Percentiles rank a stretch among this genome's conserved stretches.
These are phyloP conservation scores for Silvanus unidentatus DNA, from an alignment of 2,888 invertebrate genomes.

Conservation along the genomic window DNA sequence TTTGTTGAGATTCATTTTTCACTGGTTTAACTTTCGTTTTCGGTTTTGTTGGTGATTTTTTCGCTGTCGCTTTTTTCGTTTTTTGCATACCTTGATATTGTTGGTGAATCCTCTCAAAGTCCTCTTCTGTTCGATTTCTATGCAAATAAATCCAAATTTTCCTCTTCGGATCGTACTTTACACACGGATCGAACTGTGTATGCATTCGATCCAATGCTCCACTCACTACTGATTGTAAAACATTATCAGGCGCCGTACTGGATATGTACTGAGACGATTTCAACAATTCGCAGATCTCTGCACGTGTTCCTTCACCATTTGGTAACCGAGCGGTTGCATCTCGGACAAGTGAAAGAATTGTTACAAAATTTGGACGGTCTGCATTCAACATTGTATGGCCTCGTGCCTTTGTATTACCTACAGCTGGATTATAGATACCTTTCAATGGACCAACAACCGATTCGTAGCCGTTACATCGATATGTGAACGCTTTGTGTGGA, in stretches of 20 bases:
- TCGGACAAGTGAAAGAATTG: constrained; percentile 83
- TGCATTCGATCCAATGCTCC: constrained; percentile 87
- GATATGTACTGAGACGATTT: constrained; percentile 59
- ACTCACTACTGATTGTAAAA: constrained; percentile 77
- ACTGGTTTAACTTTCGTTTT: constrained; percentile 42
- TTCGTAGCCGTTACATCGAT: constrained; percentile 75
- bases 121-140: constrained; percentile 57
- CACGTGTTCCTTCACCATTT: constrained; percentile 88
- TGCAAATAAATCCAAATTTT: constrained; percentile 97
- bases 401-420: constrained; percentile 58
- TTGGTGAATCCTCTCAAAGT: constrained; percentile 63
- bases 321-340: constrained; percentile 91
- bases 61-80: constrained; percentile 44
- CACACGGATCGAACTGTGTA: constrained; percentile 86
- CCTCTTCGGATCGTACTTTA: constrained; percentile 84
- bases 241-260: constrained; percentile 54
- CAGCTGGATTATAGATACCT: constrained; percentile 63
- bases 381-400: constrained; percentile 79
- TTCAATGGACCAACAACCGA: constrained; percentile 68
- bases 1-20: constrained; percentile 15
- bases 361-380: constrained; percentile 84
- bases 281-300: constrained; percentile 84
- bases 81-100: constrained; percentile 60
- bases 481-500: constrained; percentile 85
- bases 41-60: constrained; percentile 40